Conservation (phyloP, 2,888 invertebrate species). For the Cantharis lateralis region DNA sequence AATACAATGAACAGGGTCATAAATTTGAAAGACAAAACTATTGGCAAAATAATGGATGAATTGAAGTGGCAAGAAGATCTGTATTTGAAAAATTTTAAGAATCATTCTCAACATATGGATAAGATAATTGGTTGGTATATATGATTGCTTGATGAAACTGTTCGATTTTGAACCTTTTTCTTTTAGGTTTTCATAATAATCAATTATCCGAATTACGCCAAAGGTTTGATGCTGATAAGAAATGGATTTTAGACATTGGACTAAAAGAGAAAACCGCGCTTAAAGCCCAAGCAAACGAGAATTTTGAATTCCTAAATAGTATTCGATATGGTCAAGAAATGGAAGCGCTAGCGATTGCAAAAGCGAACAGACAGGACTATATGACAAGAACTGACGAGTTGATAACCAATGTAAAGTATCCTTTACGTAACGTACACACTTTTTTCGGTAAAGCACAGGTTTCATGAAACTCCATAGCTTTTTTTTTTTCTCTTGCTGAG, state of each 20-base stretch:
- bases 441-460: too few species aligned
- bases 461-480: too few species aligned
- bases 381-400: constrained; percentile 60
- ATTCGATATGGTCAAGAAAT: constrained; percentile 49
- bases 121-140: constrained; percentile 68
- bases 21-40: constrained; percentile 69
- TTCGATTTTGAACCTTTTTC: background rate
- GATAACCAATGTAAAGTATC: constrained; percentile 54
- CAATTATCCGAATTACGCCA: constrained; percentile 55
- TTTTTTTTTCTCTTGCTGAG: too few species aligned
- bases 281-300: constrained; percentile 52
- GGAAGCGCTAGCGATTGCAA: constrained; percentile 49
- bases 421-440: too few species aligned
- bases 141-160: background rate
- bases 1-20: constrained; percentile 66
- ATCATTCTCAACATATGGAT: constrained; percentile 73
- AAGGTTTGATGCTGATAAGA: constrained; percentile 59
- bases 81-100: constrained; percentile 72
- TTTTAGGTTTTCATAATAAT: constrained; percentile 58
- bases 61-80: constrained; percentile 74
- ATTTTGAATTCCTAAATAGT: constrained; percentile 53
- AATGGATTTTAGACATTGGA: constrained; percentile 59
- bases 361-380: constrained; percentile 44
- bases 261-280: constrained; percentile 61
- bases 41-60: constrained; percentile 66